Evolutionary conservation across 2,113 vertebrate species (phyloP).

Genomic region (Heterocephalus glaber): DNA sequence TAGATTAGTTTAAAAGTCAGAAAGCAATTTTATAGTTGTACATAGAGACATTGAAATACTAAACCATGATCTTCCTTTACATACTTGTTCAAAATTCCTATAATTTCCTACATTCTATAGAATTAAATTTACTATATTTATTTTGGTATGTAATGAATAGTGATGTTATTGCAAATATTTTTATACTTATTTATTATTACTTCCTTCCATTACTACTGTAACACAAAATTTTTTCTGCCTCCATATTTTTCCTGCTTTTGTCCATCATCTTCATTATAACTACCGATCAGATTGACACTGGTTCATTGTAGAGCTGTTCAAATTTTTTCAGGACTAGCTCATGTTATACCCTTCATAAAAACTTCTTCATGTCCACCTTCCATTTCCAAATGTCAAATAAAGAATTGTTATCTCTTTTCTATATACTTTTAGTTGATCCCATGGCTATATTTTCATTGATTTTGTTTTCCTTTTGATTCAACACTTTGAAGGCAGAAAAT

Average conservation of each 20-base stretch:
- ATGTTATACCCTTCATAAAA: background rate
- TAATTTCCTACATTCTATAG: background rate
- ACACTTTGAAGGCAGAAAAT: background rate
- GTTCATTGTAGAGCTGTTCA: background rate
- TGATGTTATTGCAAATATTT: background rate
- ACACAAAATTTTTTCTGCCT: background rate
- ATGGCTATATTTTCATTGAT: background rate
- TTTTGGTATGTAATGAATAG: background rate
- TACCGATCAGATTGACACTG: background rate
- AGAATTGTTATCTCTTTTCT: background rate
- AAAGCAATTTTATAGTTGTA: constrained; percentile 3
- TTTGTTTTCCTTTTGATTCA: background rate
- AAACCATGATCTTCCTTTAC: background rate
- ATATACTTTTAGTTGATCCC: background rate
- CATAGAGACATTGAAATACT: background rate
- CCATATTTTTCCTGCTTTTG: background rate
- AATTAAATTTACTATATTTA: background rate
- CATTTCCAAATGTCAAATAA: background rate
- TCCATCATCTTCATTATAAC: background rate
- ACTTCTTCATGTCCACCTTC: background rate
- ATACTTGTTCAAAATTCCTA: background rate
- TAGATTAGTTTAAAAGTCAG: constrained; percentile 4
- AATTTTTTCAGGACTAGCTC: background rate
- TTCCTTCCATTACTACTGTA: background rate
- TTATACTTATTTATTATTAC: background rate